Percentiles rank a stretch among this genome's conserved stretches.
phyloP scores from a whole-genome alignment of 1,140 invertebrate species.

The Euura saliciscinereae region DNA sequence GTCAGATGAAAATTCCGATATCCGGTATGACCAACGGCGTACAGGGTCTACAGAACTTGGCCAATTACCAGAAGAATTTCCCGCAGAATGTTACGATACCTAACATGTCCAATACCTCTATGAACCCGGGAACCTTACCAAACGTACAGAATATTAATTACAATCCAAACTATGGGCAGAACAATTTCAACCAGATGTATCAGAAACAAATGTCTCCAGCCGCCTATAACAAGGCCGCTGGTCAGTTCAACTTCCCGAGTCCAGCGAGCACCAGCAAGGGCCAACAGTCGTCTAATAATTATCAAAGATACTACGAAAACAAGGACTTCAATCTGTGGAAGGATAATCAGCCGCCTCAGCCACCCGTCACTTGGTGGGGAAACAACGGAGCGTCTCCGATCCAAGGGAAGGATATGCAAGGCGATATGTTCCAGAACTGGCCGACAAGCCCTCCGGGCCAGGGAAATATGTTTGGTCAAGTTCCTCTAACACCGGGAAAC shows the following conservation, averaged over 20 bases:
- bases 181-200: conserved; percentile 28
- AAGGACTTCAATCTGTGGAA: conserved; percentile 48
- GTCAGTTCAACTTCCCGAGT: conserved; percentile 18
- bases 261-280: conserved; percentile 18
- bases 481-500: conserved; percentile 35
- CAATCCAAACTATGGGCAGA: conserved; percentile 34
- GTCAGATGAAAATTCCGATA: conserved; percentile 25
- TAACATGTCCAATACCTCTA: conserved; percentile 22
- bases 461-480: conserved; percentile 29
- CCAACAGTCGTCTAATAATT: conserved; percentile 32
- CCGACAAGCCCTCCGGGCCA: conserved; percentile 26
- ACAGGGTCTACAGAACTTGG: conserved; percentile 24
- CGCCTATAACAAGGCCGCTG: conserved; percentile 31
- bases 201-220: conserved; percentile 38
- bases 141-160: conserved; percentile 34
- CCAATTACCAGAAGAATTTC: conserved; percentile 38
- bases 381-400: conserved; percentile 23
- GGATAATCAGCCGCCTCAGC: conserved; percentile 40
- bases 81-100: conserved; percentile 26
- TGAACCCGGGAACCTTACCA: conserved; percentile 25
- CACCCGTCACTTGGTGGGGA: conserved; percentile 46
- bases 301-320: conserved; percentile 39
- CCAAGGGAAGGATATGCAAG: conserved; percentile 31
- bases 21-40: conserved; percentile 23
- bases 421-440: conserved; percentile 44